These are phyloP conservation scores for Parazoanthus atlanticus DNA, from an alignment of 92 coral and sea anemone genomes.

Conservation along the genomic window DNA sequence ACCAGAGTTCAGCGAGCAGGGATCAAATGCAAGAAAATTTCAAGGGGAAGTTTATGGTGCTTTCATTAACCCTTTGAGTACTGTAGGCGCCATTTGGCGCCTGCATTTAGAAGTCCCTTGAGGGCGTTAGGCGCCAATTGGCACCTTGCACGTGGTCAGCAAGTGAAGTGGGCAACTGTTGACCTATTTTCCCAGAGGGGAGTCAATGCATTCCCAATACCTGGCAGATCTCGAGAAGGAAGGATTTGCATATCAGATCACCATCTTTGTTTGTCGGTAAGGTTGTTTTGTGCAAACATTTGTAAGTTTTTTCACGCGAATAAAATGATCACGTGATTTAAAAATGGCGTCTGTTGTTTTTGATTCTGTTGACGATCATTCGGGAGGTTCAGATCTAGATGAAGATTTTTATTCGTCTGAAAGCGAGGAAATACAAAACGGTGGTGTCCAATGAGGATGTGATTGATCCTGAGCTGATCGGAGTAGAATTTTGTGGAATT, in stretches of 20 bases:
- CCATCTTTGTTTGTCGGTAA: neutral
- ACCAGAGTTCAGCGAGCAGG: too few species aligned
- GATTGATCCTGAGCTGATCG: neutral
- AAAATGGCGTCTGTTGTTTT: conserved; percentile 13
- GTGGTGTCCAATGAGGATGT: neutral
- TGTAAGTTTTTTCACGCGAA: neutral
- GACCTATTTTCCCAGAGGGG: neutral
- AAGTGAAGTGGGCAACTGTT: neutral
- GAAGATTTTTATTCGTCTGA: neutral
- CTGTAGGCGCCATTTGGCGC: neutral
- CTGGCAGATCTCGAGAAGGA: neutral
- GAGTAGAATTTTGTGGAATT: neutral
- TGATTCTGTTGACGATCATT: neutral
- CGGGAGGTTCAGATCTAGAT: neutral
- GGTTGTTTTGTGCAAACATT: neutral
- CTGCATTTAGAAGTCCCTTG: neutral
- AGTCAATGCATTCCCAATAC: neutral
- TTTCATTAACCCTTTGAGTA: neutral
- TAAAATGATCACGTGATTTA: conserved; percentile 11
- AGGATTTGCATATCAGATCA: neutral
- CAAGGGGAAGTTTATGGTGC: too few species aligned
- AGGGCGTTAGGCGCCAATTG: neutral
- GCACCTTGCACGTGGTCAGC: neutral
- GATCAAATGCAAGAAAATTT: too few species aligned
- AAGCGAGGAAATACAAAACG: neutral